Evolutionary conservation across 2,888 invertebrate genomes (phyloP), one percentile per base, ranked within the genome.

Genomic region (Cheilosia impressa): DNA sequence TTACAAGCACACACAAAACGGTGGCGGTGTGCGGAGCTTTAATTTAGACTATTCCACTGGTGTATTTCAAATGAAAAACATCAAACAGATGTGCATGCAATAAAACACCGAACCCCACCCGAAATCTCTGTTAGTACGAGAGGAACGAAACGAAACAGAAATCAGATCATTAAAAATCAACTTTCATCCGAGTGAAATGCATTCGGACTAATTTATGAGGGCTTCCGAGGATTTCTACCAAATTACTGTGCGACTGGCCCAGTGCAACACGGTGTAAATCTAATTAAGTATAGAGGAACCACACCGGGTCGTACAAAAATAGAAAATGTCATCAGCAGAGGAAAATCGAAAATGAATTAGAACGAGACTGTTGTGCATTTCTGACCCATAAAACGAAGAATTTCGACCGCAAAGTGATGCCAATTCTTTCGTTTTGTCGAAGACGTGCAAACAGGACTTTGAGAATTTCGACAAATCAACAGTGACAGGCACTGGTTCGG

Each of bases 141-240:
- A 69, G 27, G 43, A 78, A 78, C 73, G 65, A 66, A 78, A 78
- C 73, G 65, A 66, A 62, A 71, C 72, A 65, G n/a, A 77, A 79
- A 69, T 52, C n/a, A 34, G 13, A 84, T 84, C 79, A 84, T 84
- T 84, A 84, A 84, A 84, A 84, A 76, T 84, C 31, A 84, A 80
- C 84, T 84, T 76, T 84, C 84, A 75, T 79, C 79, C 79, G 65
- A 84, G 79, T 71, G 55, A 80, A 60, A 84, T 75, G 66, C 84
- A 57, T 79, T 79, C 65, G 41, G 55, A 22, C 65, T 84, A 80
- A 84, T 80, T 84, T 84, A 84, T 66, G 72, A 71, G 17, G 75
- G 65, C 69, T 71, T 75, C 50, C 53, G 65, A 80, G 50, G 75
- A 75, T 84, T 75, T 71, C 60, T 53, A 75, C 68, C 69, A 78